These are phyloP conservation scores for Peromyscus aztecus DNA, from an alignment of 2,797 vertebrate genomes.

Conservation along the genomic window DNA sequence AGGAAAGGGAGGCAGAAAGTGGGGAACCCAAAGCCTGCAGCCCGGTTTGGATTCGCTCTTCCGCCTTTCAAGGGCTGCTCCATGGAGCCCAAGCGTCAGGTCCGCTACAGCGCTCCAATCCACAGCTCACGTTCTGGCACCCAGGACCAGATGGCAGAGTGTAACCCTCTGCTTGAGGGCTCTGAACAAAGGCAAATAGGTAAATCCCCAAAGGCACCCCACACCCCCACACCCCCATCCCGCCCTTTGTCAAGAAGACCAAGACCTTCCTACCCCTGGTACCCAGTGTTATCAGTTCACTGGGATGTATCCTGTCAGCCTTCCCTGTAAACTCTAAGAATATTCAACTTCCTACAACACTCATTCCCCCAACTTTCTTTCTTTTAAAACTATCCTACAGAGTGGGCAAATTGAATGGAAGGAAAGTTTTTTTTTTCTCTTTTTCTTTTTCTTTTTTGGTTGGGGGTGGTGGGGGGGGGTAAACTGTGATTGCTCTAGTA, in stretches of 20 bases:
- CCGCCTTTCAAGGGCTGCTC: neutral
- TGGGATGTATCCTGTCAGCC: accelerated
- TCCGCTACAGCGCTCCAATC: neutral
- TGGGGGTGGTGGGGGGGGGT: no score
- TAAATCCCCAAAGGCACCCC: neutral
- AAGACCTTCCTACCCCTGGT: neutral
- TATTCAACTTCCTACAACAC: neutral
- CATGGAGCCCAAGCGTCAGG: accelerated
- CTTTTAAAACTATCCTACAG: neutral
- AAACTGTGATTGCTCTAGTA: neutral
- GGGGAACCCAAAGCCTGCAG: no score
- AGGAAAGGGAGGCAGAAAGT: neutral
- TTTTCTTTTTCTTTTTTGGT: neutral
- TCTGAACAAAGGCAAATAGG: neutral
- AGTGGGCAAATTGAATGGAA: neutral
- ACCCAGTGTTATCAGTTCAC: accelerated
- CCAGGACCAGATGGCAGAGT: no score
- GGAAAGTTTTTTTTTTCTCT: neutral
- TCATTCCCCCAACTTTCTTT: neutral
- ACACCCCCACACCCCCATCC: no score
- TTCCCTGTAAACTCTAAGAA: neutral
- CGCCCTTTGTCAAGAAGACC: neutral
- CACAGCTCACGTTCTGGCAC: accelerated
- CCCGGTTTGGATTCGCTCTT: neutral
- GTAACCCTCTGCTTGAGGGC: neutral